Evolutionary conservation across 2,797 vertebrate species (phyloP), one percentile per base, ranked within the genome.

Genomic region (Scolopax rusticola): DNA sequence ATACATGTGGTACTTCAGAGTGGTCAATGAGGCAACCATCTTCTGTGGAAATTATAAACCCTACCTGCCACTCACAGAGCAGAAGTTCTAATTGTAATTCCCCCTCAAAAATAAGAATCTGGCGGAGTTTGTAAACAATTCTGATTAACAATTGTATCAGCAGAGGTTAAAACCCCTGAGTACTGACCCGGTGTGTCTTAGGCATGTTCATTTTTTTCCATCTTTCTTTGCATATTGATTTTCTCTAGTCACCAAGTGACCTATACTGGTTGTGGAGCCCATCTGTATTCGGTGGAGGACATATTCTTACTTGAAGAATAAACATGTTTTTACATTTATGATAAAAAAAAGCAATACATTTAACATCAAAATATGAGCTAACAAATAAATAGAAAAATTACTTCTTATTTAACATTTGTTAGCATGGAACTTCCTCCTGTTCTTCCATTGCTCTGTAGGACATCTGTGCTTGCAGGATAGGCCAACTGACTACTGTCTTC

Each of bases 211-310:
- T 61, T 79, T 92, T 89, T 64, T 91, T 51, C 51, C 33, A 1
- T 70, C 54, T 93, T 56, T 15, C 61, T 89, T 84, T 89, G 73
- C 36, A 23, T 87, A n/a, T 80, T 77, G 41, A 88, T 93, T 75
- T 89, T 15, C 15, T 68, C 1, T 54, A 81, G 45, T 78, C 57
- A 84, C 33, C 53, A 64, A 40, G 41, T 80, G 57, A 5, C 41
- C 56, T n/a, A 11, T 74, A 13, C 50, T 70, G 17, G 18, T 63
- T 80, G 28, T 70, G 65, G 41, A 87, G 9, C 28, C 57, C 48
- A 19, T 68, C 32, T 71, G 38, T 84, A 68, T 81, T 90, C 57
- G 75, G n/a, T 60, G 50, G 40, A 78, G 28, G 41, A 10, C 38
- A 15, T 73, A 18, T 28, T 71, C 40, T 68, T 60, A 74, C 8